Base-by-base conservation (phyloP, 2,797 vertebrate genomes). In the Meriones psammophilus region DNA sequence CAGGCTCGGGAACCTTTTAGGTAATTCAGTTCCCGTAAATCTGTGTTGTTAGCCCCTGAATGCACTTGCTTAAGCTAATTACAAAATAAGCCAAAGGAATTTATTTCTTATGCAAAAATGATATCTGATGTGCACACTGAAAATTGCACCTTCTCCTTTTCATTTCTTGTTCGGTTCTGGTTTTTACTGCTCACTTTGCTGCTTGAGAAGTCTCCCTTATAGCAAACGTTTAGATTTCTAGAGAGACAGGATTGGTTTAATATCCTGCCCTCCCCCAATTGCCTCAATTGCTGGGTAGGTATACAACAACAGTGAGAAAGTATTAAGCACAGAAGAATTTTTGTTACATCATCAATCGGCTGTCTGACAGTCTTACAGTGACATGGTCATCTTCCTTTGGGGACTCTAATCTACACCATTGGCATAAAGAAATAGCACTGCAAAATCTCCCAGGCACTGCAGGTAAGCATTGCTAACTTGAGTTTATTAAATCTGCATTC, bases 31-130 rank as follows among this genome's bases (percentile, higher is more conserved):
- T 97, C 95, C 95, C 0, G 30, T 73, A 95, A 95, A 81, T 42
- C 62, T 96, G 69, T 50, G 26, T 30, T 95, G 54, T 81, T 97
- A 91, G 81, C 78, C 97, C 68, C 92, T 78, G 66, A 94, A 93
- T 81, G 80, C 30, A 20, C 60, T 97, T 97, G 96, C n/a, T 58
- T 87, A 97, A 95, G 36, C 85, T 88, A 66, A 64, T 97, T 96
- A 97, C 93, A 97, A 96, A 97, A 97, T 20, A 94, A 84, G 39
- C 42, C 33, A 0, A 94, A 94, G 80, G 74, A 14, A 91, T 79
- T 20, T 14, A 62, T n/a, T 95, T 97, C 97, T 94, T 91, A 86
- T 78, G 92, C 50, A 76, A 96, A 88, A 88, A 60, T 18, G 95
- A 62, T 96, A 94, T 87, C 71, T 42, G 84, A 93, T 22, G 58